Evolutionary conservation across 2,797 vertebrate species (phyloP), one percentile per base, ranked within the genome.

Genomic region (Tokudaia muenninki): DNA sequence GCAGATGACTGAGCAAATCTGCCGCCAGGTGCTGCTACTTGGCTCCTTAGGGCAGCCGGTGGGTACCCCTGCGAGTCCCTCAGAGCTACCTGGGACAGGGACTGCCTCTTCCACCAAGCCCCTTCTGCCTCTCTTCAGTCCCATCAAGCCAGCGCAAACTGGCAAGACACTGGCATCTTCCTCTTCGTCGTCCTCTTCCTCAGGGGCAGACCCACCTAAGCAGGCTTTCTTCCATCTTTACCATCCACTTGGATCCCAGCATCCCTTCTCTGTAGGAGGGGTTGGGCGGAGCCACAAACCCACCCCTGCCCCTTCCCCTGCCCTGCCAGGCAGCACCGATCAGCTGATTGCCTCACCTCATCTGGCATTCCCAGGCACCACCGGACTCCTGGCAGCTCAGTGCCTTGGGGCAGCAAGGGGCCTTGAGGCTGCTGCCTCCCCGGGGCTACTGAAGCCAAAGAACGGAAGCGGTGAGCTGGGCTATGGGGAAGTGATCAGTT

Each of bases 1-100:
- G 99, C 99, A 99, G 98, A 99, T 99, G 98, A 99, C 99, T 0
- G 99, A 99, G 94, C 99, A 99, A 98, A 99, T 99, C 97, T 99
- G 99, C 97, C 98, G 99, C 84, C 99, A 99, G 97, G 99, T 99
- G 59, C 98, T 99, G 72, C 98, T 99, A 81, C 98, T 99, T 6
- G 99, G 99, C 19, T 98, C 98, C 44, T 94, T 98, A 59, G 98
- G 98, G 65, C 98, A 98, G 96, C 92, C 97, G 0, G 96, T 96
- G 55, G 97, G 97, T 55, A 22, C 97, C n/a, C 95, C 98, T 70
- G 96, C 98, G 90, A 97, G 97, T n/a, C 94, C 97, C n/a, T 97
- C 97, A 4, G 98, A 98, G 90, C 88, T 98, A 12, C 97, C 97
- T 29, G 95, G 80, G 17, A 93, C 97, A 13, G 93, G 96, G 21